Percentiles rank a stretch among this genome's conserved stretches.
Evolutionary conservation across 2,888 invertebrate genomes (phyloP).

Genomic region (Rhagonycha lutea): DNA sequence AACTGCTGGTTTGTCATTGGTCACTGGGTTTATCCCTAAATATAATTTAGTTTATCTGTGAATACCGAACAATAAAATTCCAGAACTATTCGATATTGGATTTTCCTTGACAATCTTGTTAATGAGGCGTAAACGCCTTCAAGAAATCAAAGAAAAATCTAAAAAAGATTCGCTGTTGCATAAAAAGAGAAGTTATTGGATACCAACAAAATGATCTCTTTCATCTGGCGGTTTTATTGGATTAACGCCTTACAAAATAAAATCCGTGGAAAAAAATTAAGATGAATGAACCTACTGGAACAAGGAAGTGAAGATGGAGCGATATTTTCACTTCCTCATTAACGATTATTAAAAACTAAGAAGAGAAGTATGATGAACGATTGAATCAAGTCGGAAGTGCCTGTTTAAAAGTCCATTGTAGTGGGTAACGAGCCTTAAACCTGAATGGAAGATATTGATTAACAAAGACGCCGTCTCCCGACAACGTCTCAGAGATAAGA

Average conservation of each 20-base stretch:
- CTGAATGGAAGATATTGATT: not conserved
- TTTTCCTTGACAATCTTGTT: not conserved
- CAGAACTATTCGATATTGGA: not conserved
- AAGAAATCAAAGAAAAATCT: not conserved
- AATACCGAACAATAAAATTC: too few species aligned
- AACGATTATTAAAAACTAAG: not conserved
- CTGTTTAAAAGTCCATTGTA: not conserved
- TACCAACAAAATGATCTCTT: not conserved
- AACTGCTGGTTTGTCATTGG: too few species aligned
- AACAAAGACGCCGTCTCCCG: not conserved
- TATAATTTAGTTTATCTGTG: too few species aligned
- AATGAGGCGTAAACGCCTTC: not conserved
- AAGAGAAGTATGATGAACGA: not conserved
- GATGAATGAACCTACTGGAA: not conserved
- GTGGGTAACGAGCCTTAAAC: not conserved
- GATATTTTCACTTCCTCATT: not conserved
- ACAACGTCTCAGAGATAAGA: not conserved
- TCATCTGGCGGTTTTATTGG: not conserved
- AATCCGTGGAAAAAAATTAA: not conserved
- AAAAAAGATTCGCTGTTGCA: not conserved
- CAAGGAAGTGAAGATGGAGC: not conserved
- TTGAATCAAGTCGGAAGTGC: not conserved
- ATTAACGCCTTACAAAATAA: not conserved
- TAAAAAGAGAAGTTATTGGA: not conserved
- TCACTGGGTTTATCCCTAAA: too few species aligned